Conservation (phyloP, 2,113 vertebrate species). For the Paramormyrops kingsleyae region DNA sequence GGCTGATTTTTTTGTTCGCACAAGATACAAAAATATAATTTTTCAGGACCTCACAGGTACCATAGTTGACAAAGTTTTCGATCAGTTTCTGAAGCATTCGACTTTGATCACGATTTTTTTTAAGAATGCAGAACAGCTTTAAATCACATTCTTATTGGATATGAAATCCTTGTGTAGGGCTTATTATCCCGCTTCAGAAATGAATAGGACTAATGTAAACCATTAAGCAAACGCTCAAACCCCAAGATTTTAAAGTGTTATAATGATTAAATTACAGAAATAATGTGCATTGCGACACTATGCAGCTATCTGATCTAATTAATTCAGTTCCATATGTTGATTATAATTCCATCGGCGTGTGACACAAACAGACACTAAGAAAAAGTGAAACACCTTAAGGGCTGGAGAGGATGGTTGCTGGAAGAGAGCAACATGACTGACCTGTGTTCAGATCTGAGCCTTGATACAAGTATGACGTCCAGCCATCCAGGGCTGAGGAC, state of each 20-base stretch:
- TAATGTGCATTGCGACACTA: neutral
- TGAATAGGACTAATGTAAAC: neutral
- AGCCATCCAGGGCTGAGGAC: neutral
- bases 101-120: neutral
- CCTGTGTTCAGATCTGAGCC: constrained; percentile 12
- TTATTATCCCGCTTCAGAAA: neutral
- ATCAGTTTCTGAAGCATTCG: neutral
- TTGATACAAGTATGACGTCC: constrained; percentile 25
- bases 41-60: neutral
- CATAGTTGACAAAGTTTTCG: neutral
- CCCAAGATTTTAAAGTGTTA: neutral
- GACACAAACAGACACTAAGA: neutral
- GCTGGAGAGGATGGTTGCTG: neutral
- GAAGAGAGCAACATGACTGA: constrained; percentile 5
- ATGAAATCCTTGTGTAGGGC: neutral
- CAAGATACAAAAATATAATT: neutral
- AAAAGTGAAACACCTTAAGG: neutral
- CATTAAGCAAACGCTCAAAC: neutral
- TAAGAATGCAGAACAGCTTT: neutral
- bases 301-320: neutral
- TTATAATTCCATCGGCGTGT: neutral
- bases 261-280: neutral
- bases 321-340: neutral
- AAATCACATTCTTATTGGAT: neutral
- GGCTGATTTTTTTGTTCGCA: neutral